phyloP scores from a whole-genome alignment of 2,888 invertebrate genomes.

The Sphecodes monilicornis region DNA sequence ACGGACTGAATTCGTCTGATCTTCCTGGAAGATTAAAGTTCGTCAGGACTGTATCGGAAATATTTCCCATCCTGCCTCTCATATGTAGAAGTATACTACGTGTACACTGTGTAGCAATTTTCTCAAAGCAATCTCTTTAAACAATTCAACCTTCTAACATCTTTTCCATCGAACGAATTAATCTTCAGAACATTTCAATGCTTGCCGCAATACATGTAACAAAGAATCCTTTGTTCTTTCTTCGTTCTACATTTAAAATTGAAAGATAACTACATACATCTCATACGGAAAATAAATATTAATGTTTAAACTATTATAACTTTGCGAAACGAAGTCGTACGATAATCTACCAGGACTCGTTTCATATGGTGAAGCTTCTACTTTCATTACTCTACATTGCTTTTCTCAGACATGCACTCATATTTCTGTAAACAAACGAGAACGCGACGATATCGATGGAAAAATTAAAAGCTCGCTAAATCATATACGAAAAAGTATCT shows the following conservation, averaged over 20 bases:
- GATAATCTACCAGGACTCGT: too few relatives aligned
- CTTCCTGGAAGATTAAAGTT: conserved; percentile 8
- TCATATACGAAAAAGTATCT: too few relatives aligned
- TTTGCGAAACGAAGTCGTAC: too few relatives aligned
- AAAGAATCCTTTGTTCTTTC: not conserved
- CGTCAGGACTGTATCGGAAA: not conserved
- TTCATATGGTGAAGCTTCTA: too few relatives aligned
- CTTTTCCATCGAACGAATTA: not conserved
- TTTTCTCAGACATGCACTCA: too few relatives aligned
- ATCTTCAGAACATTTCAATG: not conserved
- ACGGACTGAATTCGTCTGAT: conserved; percentile 11
- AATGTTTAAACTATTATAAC: too few relatives aligned
- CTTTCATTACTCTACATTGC: too few relatives aligned
- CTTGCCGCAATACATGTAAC: not conserved
- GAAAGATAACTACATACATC: too few relatives aligned
- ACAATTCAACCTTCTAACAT: not conserved
- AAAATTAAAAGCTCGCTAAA: too few relatives aligned
- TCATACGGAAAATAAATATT: too few relatives aligned
- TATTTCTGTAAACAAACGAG: too few relatives aligned
- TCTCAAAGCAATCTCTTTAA: not conserved
- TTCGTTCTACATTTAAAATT: not conserved
- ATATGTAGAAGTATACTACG: not conserved
- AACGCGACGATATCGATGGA: too few relatives aligned
- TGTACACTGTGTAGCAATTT: not conserved
- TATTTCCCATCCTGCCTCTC: not conserved